phyloP scores from a whole-genome alignment of 2,797 vertebrate genomes.

The Agapornis canus region DNA sequence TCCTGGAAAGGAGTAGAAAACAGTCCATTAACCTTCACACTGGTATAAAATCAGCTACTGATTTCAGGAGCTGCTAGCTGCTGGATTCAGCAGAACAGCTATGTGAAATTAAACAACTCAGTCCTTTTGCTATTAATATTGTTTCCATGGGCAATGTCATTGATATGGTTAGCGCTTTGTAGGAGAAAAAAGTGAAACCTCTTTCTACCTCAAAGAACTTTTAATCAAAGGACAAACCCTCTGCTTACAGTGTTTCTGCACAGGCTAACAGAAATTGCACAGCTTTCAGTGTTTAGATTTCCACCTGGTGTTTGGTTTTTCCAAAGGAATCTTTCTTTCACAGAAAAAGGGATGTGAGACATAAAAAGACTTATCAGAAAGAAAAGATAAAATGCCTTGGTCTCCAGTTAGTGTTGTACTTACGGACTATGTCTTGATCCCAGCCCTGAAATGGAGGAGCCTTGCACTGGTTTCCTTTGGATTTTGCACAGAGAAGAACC shows the following conservation, averaged over 20 bases:
- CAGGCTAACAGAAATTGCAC: not conserved
- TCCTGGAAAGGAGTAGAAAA: conserved; percentile 12
- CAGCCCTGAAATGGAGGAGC: not conserved
- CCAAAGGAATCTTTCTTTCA: not conserved
- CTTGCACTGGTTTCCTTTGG: not conserved
- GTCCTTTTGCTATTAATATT: not conserved
- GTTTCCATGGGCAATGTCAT: not conserved
- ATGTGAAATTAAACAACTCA: not conserved
- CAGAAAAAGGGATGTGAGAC: not conserved
- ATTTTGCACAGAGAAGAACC: not conserved
- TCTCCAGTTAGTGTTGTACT: not conserved
- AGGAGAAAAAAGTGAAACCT: not conserved
- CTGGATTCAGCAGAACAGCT: not conserved
- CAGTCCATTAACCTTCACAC: conserved; percentile 17
- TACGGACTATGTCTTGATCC: not conserved
- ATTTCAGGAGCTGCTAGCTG: not conserved
- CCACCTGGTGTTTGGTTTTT: not conserved
- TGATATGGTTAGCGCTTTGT: not conserved
- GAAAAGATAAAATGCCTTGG: not conserved
- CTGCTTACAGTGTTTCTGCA: not conserved
- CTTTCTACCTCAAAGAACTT: not conserved
- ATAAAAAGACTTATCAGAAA: not conserved
- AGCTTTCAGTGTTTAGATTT: not conserved
- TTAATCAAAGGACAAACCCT: not conserved
- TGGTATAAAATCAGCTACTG: conserved; percentile 26